These are phyloP conservation scores for Coelopa frigida DNA, from an alignment of 1,140 invertebrate genomes.

Conservation along the genomic window DNA sequence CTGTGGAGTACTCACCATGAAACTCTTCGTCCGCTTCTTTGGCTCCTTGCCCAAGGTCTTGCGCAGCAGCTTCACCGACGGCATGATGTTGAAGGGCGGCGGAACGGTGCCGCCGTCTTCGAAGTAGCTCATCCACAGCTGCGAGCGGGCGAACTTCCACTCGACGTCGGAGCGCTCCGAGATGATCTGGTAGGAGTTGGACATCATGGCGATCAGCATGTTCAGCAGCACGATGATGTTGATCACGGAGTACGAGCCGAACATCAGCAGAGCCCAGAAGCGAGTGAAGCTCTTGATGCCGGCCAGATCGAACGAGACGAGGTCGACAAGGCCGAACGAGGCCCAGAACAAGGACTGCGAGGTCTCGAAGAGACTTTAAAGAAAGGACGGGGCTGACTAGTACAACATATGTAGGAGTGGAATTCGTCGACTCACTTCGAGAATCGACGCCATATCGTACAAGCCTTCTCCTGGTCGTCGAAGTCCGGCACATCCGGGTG, in stretches of 20 bases:
- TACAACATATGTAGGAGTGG: background rate
- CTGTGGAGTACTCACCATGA: constrained; percentile 49
- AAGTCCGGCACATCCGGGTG: constrained; percentile 64
- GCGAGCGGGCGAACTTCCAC: constrained; percentile 87
- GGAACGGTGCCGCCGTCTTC: constrained; percentile 79
- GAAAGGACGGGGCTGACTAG: constrained; percentile 1
- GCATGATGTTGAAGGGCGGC: constrained; percentile 81
- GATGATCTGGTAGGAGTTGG: constrained; percentile 88
- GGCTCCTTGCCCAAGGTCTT: constrained; percentile 42
- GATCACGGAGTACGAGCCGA: constrained; percentile 83
- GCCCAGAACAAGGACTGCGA: constrained; percentile 93
- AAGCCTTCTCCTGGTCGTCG: constrained; percentile 71
- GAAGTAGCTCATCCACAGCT: constrained; percentile 91
- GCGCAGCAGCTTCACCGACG: constrained; percentile 57
- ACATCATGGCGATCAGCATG: constrained; percentile 96
- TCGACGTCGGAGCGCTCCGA: constrained; percentile 81
- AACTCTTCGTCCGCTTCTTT: constrained; percentile 49
- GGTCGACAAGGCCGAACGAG: constrained; percentile 83
- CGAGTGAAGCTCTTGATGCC: constrained; percentile 82
- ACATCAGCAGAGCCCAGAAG: constrained; percentile 82
- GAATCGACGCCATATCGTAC: constrained; percentile 77
- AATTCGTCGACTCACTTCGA: constrained; percentile 64
- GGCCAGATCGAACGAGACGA: constrained; percentile 76
- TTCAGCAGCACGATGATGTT: constrained; percentile 89
- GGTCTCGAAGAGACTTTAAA: constrained; percentile 78